Evolutionary conservation across 1,140 invertebrate genomes (phyloP), one percentile per base, ranked within the genome.

Genomic region (Cyrtorhinus lividipennis): DNA sequence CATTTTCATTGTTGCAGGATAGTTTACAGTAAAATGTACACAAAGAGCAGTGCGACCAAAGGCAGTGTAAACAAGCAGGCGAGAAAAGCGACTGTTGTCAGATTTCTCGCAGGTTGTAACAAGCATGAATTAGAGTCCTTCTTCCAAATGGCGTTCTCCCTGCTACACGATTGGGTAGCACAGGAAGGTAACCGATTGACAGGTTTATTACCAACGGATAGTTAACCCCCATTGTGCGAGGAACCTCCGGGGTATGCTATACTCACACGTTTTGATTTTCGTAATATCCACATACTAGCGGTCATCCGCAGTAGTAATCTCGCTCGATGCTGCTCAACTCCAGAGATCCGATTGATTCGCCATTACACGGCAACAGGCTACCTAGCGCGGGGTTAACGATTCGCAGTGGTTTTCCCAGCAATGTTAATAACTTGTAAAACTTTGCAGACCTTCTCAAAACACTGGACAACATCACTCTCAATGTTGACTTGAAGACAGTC

Each of bases 11-110:
- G n/a, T 68, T 71, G 2, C 64, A 78, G 79, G 70, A 86, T 95
- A 63, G 75, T 95, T 1, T 94, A 90, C 72, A 88, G 90, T 3
- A 94, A 93, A 76, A 92, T 96, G 86, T 78, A 80, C 23, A 90
- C 85, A 70, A 53, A 53, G 20, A 53, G 48, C 20, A 81, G 84
- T 45, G 86, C 82, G 0, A 76, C 79, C 63, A 79, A 82, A 64
- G 83, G 83, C 0, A 80, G 83, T 0, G n/a, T n/a, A n/a, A 88
- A 83, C 15, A 81, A 82, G 18, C 80, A 86, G 64, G 70, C 80
- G 38, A 76, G 88, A 56, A 78, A 88, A 67, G 83, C 83, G 56
- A 76, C 91, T 53, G 83, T 96, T 15, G 77, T 96, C 58, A 79
- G 88, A 61, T 95, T 94, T 71, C 73, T 97, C 20, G 85, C 85